Conservation (phyloP, 1,140 invertebrate species). For the Scylla paramamosain region DNA sequence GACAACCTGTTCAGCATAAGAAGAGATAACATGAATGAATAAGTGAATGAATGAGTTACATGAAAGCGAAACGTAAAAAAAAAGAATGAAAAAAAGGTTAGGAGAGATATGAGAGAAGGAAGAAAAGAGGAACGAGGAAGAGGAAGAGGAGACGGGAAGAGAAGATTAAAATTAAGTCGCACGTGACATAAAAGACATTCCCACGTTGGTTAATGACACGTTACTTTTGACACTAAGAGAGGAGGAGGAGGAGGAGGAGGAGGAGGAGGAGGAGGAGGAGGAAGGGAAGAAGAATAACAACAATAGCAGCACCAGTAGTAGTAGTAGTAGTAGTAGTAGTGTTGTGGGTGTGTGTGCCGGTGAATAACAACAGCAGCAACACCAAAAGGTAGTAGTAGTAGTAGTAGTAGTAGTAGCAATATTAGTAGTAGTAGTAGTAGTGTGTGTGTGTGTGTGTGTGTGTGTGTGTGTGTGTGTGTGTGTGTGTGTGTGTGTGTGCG, state of each 20-base stretch:
- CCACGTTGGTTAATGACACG: constrained; percentile 1
- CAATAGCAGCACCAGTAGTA: no score
- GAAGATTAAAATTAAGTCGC: neutral
- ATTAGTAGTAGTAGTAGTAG: no score
- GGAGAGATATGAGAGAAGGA: neutral
- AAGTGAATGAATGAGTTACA: no score
- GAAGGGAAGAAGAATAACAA: neutral
- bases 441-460: neutral
- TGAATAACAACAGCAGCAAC: no score
- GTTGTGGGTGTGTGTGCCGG: no score
- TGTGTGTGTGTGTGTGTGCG: neutral
- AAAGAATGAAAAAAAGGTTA: no score
- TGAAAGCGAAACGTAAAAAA: no score
- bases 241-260: neutral
- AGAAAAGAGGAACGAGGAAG: neutral
- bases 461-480: no score
- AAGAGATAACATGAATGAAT: no score
- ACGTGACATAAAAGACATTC: neutral
- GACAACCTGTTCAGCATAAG: no score
- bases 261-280: constrained; percentile 50
- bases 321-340: neutral
- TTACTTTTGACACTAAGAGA: neutral
- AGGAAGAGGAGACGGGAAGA: neutral
- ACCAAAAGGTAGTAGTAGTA: no score
- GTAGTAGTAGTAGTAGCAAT: no score